Conservation (phyloP, 35 echinoderm and acorn worm species). For the Nesometra sesokonis region DNA sequence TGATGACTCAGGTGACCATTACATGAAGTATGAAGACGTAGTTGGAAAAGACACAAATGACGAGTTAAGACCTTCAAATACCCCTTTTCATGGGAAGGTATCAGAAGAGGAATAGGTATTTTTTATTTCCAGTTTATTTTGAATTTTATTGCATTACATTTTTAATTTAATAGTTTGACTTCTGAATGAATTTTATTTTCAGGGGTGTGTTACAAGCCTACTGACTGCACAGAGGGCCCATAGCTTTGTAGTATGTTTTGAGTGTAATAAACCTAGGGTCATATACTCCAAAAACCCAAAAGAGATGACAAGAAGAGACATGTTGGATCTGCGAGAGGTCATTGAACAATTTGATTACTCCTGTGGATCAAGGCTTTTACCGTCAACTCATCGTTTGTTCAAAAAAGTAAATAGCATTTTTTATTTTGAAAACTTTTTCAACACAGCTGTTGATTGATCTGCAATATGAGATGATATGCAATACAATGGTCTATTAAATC, state of each 20-base stretch:
- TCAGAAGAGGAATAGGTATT: constrained; percentile 16
- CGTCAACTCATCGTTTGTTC: neutral
- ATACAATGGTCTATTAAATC: too few species aligned
- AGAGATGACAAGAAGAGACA: neutral
- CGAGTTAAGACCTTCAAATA: constrained; percentile 3
- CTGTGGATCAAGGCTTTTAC: neutral
- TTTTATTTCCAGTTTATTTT: neutral
- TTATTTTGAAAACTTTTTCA: neutral
- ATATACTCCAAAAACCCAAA: neutral
- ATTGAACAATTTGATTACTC: neutral
- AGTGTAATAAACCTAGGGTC: neutral
- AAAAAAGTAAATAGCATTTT: constrained; percentile 6
- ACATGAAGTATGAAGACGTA: constrained; percentile 16
- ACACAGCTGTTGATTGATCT: too few species aligned
- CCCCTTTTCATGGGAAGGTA: neutral
- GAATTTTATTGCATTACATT: neutral
- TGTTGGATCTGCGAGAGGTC: neutral
- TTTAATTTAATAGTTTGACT: neutral
- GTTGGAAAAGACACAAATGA: constrained; percentile 11
- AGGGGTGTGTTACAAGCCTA: neutral
- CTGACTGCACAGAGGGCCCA: neutral
- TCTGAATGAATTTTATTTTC: neutral
- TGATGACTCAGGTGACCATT: constrained; percentile 26
- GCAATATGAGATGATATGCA: too few species aligned
- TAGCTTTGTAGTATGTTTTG: neutral